phyloP scores from a whole-genome alignment of 2,113 vertebrate genomes.

The Sceloporus undulatus region DNA sequence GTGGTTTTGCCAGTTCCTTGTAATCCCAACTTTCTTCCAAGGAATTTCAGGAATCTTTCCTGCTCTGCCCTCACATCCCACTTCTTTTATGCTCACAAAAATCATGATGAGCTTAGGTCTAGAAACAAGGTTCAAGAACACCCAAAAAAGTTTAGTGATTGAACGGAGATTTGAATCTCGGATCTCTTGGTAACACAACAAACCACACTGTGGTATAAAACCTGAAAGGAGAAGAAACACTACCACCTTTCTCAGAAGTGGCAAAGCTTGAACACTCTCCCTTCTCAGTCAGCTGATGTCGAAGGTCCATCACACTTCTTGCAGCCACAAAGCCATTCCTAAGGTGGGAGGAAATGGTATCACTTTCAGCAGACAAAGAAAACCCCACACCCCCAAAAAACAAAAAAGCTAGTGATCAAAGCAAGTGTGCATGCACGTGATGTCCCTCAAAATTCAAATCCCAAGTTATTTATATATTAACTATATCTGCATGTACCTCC shows the following conservation, averaged over 20 bases:
- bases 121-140: not conserved
- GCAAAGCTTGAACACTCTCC: constrained; percentile 87
- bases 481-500: not conserved
- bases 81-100: not conserved
- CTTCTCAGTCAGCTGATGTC: constrained; percentile 84
- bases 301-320: constrained; percentile 85
- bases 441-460: no score
- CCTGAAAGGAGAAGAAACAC: not conserved
- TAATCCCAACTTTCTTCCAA: no score
- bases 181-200: not conserved
- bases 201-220: fast-evolving
- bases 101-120: no score
- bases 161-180: not conserved
- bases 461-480: no score
- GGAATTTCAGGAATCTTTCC: no score
- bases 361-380: not conserved
- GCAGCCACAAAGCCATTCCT: constrained; percentile 87
- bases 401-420: no score
- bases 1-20: no score
- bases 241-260: constrained; percentile 88
- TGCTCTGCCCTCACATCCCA: no score
- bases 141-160: not conserved
- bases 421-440: no score
- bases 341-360: constrained; percentile 29
- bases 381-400: not conserved